Percentiles rank a stretch among this genome's conserved stretches.
Evolutionary conservation across 2,797 vertebrate genomes (phyloP).

Genomic region (Cossypha dichroa): DNA sequence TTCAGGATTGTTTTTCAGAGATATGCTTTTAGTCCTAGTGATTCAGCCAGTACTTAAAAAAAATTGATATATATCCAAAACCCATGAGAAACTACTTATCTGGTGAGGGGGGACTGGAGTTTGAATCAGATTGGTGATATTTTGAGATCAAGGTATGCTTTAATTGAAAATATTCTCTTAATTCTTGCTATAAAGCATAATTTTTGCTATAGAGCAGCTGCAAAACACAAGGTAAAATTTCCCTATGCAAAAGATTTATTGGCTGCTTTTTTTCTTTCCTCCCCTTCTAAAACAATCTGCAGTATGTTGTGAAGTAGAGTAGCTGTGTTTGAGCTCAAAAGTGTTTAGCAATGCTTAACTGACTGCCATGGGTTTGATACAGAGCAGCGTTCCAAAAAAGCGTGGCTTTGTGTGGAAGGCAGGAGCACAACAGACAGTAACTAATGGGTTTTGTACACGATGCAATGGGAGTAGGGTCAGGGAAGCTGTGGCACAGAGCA

Average conservation of each 20-base stretch:
- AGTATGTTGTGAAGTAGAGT: background rate
- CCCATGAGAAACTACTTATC: background rate
- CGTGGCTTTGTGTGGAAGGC: background rate
- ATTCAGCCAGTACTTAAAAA: background rate
- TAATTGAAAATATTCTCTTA: background rate
- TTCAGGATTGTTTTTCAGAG: conserved; percentile 15
- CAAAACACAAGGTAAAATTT: background rate
- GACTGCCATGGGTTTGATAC: background rate
- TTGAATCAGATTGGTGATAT: background rate
- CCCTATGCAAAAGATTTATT: background rate
- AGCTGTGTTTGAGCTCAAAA: background rate
- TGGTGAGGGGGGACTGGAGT: background rate
- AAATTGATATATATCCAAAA: background rate
- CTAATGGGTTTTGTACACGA: background rate
- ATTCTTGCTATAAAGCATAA: background rate
- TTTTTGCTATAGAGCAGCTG: background rate
- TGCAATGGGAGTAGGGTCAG: background rate
- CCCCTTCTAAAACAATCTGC: background rate
- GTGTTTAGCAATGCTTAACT: background rate
- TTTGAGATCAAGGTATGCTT: background rate
- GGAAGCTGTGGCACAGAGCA: background rate
- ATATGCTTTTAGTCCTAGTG: background rate
- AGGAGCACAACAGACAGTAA: background rate
- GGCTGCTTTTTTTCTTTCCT: background rate
- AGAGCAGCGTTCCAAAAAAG: background rate